A percentile compares a stretch with the other conserved stretches of the same genome.
phyloP scores from a whole-genome alignment of 2,113 vertebrate species.

The Alaudala cheleensis region DNA sequence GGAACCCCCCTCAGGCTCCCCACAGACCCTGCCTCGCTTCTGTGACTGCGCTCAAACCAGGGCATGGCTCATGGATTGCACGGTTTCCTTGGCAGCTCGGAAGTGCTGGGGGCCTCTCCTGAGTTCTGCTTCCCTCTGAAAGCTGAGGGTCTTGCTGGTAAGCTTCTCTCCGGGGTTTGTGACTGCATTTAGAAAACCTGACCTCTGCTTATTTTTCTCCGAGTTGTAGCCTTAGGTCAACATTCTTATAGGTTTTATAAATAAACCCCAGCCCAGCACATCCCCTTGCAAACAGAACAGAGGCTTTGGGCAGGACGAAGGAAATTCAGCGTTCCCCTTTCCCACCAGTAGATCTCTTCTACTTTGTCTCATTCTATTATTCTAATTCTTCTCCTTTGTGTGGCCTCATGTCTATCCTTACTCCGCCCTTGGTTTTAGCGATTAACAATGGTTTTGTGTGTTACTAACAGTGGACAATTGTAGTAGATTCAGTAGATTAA shows the following conservation, averaged over 20 bases:
- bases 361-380: too few species aligned
- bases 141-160: background rate
- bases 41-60: background rate
- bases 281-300: background rate
- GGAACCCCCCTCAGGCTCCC: background rate
- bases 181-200: background rate
- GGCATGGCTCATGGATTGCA: background rate
- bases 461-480: background rate
- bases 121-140: background rate
- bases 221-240: background rate
- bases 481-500: too few species aligned
- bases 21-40: background rate
- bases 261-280: background rate
- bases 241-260: constrained; percentile 39
- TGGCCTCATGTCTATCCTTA: background rate
- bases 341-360: constrained; percentile 11
- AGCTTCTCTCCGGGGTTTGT: background rate
- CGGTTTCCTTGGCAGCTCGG: background rate
- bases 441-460: background rate
- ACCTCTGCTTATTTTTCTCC: constrained; percentile 27
- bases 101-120: background rate
- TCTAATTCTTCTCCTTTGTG: background rate
- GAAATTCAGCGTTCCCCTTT: background rate
- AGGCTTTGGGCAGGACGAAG: background rate
- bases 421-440: background rate